These are phyloP conservation scores for Rhabditophanes sp. DNA, from an alignment of 2,888 invertebrate species.

Conservation along the genomic window DNA sequence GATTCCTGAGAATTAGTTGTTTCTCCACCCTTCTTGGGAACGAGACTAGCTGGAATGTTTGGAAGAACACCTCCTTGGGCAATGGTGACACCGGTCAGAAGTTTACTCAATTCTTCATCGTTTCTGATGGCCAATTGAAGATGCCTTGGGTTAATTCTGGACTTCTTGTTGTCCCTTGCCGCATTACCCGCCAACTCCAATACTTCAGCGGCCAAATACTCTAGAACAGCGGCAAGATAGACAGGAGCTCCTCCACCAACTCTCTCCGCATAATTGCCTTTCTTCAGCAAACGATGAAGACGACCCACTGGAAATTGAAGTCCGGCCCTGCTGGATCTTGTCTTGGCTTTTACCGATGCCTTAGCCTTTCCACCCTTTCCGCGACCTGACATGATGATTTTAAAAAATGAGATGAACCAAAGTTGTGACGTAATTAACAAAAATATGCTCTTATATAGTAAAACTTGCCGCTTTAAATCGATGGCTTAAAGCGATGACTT, in stretches of 20 bases:
- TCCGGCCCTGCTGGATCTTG: conserved; percentile 28
- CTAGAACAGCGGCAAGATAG: conserved; percentile 24
- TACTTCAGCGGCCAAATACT: conserved; percentile 28
- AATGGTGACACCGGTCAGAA: conserved; percentile 61
- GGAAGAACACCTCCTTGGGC: too few relatives aligned
- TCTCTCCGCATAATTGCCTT: conserved; percentile 25
- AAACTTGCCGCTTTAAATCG: too few relatives aligned
- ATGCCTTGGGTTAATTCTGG: conserved; percentile 47
- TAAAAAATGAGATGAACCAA: conserved; percentile 1
- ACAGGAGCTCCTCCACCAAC: conserved; percentile 27
- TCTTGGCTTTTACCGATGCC: conserved; percentile 5
- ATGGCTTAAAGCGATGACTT: too few relatives aligned
- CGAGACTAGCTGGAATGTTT: conserved; percentile 30
- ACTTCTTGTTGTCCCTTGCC: conserved; percentile 48
- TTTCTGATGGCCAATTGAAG: too few relatives aligned
- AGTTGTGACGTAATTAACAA: too few relatives aligned
- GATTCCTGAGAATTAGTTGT: too few relatives aligned
- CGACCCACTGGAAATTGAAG: conserved; percentile 34
- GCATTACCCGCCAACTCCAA: conserved; percentile 47
- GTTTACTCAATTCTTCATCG: too few relatives aligned
- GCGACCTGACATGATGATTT: conserved; percentile 5
- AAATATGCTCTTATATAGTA: too few relatives aligned
- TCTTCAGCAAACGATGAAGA: conserved; percentile 29
- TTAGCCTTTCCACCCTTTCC: conserved; percentile 7
- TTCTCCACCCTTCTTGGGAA: conserved; percentile 33